Base-by-base conservation (phyloP, 2,797 vertebrate genomes). In the Cyclopterus lumpus region DNA sequence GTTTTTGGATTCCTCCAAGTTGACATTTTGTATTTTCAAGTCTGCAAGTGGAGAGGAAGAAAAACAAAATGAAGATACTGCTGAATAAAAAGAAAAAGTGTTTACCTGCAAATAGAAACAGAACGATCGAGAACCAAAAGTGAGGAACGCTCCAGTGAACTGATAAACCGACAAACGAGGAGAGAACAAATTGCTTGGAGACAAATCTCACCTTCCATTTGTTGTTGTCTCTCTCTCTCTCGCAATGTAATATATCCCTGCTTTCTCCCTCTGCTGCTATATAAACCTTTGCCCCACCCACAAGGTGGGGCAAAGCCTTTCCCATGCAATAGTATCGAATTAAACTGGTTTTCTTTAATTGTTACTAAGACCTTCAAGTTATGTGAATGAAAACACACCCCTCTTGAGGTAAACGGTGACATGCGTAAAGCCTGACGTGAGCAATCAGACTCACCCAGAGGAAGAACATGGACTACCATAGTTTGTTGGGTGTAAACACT, bases 121-220 rank as follows among this genome's bases (percentile, higher is more conserved):
- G 8, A 64, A 14, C 14, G 46, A 22, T 20, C 16, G 30, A 12
- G 2, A 36, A 55, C 5, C 36, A 38, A 40, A 42, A n/a, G n/a
- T 3, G 4, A 28, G 34, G 11, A 22, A 22, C 20, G 8, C 5
- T n/a, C 4, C 5, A 12, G 15, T 32, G 16, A 51, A 10, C 26
- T 18, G 24, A 40, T 26, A 2, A 55, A 54, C 30, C 1, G 22
- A 14, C 20, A 42, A 62, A 26, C 2, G 0, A 46, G 12, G 0
- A 30, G 1, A 26, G 44, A 28, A 44, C 26, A 48, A 46, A 62
- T 28, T 36, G 6, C 3, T 30, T 9, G 3, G 16, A 86, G 48
- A 60, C 28, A 26, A 38, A 18, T 20, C 92, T 94, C 69, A 95
- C 94, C 91, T 64, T 91, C 91, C 93, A 95, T 94, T 75, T 82